A percentile compares a stretch with the other conserved stretches of the same genome.
phyloP scores from a whole-genome alignment of 2,888 invertebrate genomes.

The Limnephilus marmoratus region DNA sequence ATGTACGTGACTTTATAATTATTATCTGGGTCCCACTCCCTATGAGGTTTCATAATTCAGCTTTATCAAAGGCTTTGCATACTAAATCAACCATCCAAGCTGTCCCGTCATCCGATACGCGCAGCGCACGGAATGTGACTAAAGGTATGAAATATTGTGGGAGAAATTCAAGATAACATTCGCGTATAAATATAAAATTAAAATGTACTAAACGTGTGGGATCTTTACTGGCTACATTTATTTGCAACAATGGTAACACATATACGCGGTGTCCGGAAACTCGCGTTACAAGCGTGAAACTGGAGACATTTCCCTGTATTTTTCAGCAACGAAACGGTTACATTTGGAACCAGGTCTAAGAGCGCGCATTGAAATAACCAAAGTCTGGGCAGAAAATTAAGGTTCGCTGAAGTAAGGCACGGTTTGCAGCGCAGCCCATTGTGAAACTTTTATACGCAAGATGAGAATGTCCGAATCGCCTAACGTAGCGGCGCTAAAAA shows the following conservation, averaged over 20 bases:
- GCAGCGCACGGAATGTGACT: not conserved
- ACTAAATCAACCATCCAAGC: constrained; percentile 13
- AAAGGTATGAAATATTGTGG: not conserved
- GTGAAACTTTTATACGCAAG: too few species aligned
- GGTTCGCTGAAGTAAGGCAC: too few species aligned
- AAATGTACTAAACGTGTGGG: not conserved
- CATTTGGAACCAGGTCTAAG: too few species aligned
- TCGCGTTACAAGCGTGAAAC: too few species aligned
- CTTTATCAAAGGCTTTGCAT: constrained; percentile 5
- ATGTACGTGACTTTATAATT: not conserved
- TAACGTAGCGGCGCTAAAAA: too few species aligned
- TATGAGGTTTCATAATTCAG: constrained; percentile 2
- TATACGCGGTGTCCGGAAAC: not conserved
- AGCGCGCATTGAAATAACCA: too few species aligned
- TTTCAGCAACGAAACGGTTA: too few species aligned
- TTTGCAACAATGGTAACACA: not conserved
- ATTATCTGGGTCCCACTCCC: not conserved
- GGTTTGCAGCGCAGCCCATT: too few species aligned
- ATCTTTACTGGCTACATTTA: not conserved
- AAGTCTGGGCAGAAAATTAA: too few species aligned
- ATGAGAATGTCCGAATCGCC: too few species aligned
- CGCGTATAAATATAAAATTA: not conserved
- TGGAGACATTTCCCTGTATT: too few species aligned
- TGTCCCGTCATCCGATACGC: constrained; percentile 19
- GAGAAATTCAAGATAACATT: not conserved